Evolutionary conservation across 2,888 invertebrate species (phyloP).

Genomic region (Synergus laeviventris): DNA sequence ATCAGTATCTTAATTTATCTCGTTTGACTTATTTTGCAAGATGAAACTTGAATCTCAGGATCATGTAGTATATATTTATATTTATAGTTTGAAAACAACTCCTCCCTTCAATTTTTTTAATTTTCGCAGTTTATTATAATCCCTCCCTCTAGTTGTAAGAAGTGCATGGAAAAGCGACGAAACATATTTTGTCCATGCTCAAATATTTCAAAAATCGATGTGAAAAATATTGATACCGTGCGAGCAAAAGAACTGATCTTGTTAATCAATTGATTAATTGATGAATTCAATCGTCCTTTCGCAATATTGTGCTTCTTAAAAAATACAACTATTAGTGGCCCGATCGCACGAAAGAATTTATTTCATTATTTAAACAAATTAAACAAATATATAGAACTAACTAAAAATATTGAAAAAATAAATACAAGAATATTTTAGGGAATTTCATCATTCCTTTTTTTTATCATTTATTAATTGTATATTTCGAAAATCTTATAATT

Average conservation of each 20-base stretch:
- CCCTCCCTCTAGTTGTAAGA: background rate
- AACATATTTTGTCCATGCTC: conserved; percentile 36
- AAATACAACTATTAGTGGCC: background rate
- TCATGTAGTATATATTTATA: background rate
- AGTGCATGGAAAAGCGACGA: conserved; percentile 4
- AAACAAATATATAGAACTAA: background rate
- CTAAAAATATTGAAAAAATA: background rate
- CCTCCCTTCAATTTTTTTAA: background rate
- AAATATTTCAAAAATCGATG: conserved; percentile 15
- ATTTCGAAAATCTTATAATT: too few relatives aligned
- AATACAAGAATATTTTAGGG: too few relatives aligned
- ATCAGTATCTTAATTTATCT: background rate
- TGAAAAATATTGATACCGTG: conserved; percentile 28
- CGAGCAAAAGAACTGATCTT: conserved; percentile 30
- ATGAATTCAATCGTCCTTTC: conserved; percentile 1
- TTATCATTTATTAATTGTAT: too few relatives aligned
- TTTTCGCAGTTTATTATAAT: background rate
- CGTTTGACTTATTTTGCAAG: background rate
- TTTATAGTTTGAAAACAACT: background rate
- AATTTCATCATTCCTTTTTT: too few relatives aligned
- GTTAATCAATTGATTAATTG: background rate
- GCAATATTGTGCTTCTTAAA: conserved; percentile 14
- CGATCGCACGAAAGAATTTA: background rate
- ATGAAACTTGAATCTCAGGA: background rate
- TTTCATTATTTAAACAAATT: background rate